Evolutionary conservation across 2,113 vertebrate species (phyloP), one percentile per base, ranked within the genome.

Genomic region (Oxygymnocypris stewartii): DNA sequence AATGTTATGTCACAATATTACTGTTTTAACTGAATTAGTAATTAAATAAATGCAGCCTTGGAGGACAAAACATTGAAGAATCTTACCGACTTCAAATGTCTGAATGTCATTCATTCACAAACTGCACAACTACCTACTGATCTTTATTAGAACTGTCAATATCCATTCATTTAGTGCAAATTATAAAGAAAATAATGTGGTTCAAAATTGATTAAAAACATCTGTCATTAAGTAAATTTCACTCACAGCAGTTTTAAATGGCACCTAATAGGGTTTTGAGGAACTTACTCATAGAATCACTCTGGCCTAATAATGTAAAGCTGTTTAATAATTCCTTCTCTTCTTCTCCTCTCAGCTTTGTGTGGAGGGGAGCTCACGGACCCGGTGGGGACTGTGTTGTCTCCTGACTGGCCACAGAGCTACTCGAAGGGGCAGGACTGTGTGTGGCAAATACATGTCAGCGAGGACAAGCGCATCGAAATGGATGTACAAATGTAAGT

Each of bases 381-480:
- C 69, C 85, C 96, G 0, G 91, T 94, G 0, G 96, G 97, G 3
- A 96, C 97, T 13, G 95, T 98, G 84, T 94, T 97, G 84, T 97
- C 96, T 87, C 97, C 97, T 0, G 97, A 98, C 88, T 98, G 97
- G 96, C 97, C 97, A 37, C 96, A 97, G 92, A 97, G 96, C 90
- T 98, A 97, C 77, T 95, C 96, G 82, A 97, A 97, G 18, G 96
- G 97, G 20, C 94, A 96, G 67, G 96, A 98, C 91, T 98, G 97
- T 31, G 93, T 97, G 44, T 98, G 97, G 97, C 95, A 96, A 87
- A 96, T 98, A 84, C 97, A 96, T 2, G 97, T 96, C 28, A 96
- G 95, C 42, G 97, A 97, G 86, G 97, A 97, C 92, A 97, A 96
- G 88, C 94, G 96, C 86, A 95, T 98, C 67, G 94, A 97, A 85